Conservation (phyloP, 2,797 vertebrate genomes). For the Poecilia gillii region DNA sequence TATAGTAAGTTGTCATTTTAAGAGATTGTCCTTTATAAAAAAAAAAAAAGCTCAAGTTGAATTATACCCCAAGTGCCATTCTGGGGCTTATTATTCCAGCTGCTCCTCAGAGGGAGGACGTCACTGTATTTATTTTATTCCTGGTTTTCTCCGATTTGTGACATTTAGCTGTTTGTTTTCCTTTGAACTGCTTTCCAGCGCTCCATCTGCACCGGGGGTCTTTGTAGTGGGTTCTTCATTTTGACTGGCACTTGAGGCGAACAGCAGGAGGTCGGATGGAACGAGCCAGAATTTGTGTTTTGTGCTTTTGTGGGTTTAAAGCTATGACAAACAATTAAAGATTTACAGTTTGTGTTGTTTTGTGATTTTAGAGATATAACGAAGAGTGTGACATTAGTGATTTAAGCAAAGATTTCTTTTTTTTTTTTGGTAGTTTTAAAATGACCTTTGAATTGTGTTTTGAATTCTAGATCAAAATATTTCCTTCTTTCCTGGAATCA, state of each 20-base stretch:
- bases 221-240: constrained; percentile 56
- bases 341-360: not conserved
- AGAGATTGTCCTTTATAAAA: not conserved
- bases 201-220: constrained; percentile 37
- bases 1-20: not conserved
- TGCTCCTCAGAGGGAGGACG: constrained; percentile 60
- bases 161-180: constrained; percentile 65
- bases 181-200: constrained; percentile 54
- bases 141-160: constrained; percentile 42
- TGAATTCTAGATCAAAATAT: constrained; percentile 27
- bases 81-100: constrained; percentile 74
- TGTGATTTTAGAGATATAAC: not conserved
- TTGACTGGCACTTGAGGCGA: constrained; percentile 61
- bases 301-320: constrained; percentile 27
- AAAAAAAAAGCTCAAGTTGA: not conserved
- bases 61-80: constrained; percentile 34
- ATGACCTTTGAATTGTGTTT: constrained; percentile 16
- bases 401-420: not conserved
- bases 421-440: not conserved
- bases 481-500: constrained; percentile 30
- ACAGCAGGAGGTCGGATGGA: constrained; percentile 39
- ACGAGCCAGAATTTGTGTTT: constrained; percentile 19
- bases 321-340: not conserved
- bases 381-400: not conserved
- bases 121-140: constrained; percentile 65